Percentiles rank a stretch among this genome's conserved stretches.
Evolutionary conservation across 2,113 vertebrate species (phyloP).

Genomic region (Casuarius casuarius): DNA sequence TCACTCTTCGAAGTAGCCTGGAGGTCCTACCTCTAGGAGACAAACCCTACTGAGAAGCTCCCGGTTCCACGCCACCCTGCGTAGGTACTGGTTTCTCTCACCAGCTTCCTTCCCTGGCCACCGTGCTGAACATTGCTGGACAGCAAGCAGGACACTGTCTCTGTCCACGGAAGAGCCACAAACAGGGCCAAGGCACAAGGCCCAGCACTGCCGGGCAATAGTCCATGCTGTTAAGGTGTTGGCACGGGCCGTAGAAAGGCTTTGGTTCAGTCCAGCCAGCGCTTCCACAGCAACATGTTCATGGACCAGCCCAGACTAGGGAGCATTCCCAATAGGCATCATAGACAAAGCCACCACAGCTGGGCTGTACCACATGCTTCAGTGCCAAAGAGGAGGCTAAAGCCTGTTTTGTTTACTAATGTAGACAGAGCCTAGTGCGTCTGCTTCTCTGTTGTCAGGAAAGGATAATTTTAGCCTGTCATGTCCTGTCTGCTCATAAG

Average conservation of each 20-base stretch:
- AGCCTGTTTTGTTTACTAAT: not conserved
- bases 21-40: not conserved
- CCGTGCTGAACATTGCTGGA: not conserved
- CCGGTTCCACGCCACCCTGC: not conserved
- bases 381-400: not conserved
- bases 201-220: accelerated
- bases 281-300: not conserved
- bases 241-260: not conserved
- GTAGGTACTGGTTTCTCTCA: not conserved
- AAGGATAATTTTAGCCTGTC: not conserved
- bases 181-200: not conserved
- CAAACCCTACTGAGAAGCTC: not conserved
- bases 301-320: not conserved
- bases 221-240: not conserved
- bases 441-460: not conserved
- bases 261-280: not conserved
- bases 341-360: not conserved
- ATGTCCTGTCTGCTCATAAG: not conserved
- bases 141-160: not conserved
- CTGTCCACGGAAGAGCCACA: not conserved
- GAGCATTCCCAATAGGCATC: not conserved
- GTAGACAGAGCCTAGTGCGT: not conserved
- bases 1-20: not conserved
- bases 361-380: not conserved
- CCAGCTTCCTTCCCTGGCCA: not conserved